Base-by-base conservation (phyloP, 2,797 vertebrate species). In the Falco concolor region DNA sequence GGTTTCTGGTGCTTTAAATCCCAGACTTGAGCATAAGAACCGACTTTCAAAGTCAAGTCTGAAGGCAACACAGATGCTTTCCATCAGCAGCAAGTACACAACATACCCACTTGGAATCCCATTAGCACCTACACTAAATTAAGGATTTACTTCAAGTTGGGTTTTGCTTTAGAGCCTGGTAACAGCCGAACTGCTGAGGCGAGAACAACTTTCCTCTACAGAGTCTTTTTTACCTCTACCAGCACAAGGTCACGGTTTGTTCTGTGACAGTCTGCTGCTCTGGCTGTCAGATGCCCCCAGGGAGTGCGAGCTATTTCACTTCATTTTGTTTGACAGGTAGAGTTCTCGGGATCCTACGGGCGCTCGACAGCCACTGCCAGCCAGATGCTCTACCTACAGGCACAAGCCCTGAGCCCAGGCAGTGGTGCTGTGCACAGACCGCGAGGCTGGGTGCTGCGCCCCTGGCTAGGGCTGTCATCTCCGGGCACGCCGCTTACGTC, bases 111-210 rank as follows among this genome's bases (percentile, higher is more conserved):
- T 96, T 94, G 81, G 96, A 96, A 97, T 96, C 72, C 90, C 93
- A 96, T 96, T 94, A 96, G 94, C 95, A 96, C 95, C 65, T 96
- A 47, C 88, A 95, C 92, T 97, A 92, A 95, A 95, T 93, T 95
- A 95, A 95, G 94, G 91, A 91, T 89, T 87, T 80, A 57, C 72
- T 95, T 94, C 56, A 42, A 89, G 91, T 30, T 78, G 87, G 81
- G 86, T 89, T 93, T 95, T 95, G 93, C 90, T 95, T 90, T 36
- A 74, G 78, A 93, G 95, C 72, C 53, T 95, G 86, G 63, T 74
- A 96, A 92, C 93, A 96, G 81, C 90, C 56, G 59, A 83, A 90
- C 91, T 68, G 81, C 42, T 50, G 87, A 83, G 64, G 80, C 32
- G 14, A 94, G 81, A 93, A 94, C 12, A 65, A 22, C 32, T 89